These are phyloP conservation scores for Pristis pectinata DNA, from an alignment of 2,797 vertebrate genomes.

Conservation along the genomic window DNA sequence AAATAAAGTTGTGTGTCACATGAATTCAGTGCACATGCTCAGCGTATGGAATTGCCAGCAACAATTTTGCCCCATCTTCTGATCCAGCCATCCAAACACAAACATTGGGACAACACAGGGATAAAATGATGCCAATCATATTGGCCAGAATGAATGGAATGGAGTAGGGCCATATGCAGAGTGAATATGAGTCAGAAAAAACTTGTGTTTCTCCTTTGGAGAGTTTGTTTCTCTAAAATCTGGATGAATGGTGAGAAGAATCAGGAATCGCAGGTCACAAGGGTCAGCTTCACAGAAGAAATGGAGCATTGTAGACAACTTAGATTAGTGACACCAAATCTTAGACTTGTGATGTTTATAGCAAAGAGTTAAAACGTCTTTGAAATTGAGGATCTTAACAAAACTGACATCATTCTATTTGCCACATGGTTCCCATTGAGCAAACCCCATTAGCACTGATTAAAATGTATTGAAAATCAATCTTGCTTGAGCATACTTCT, in stretches of 20 bases:
- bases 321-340: neutral
- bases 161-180: neutral
- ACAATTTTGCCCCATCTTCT: too few relatives aligned
- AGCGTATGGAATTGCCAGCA: too few relatives aligned
- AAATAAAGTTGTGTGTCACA: too few relatives aligned
- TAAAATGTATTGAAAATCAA: slow-evolving; percentile 18
- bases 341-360: neutral
- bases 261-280: neutral
- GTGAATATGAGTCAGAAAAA: neutral
- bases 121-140: neutral
- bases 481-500: neutral
- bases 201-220: neutral
- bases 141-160: neutral
- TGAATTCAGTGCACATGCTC: too few relatives aligned
- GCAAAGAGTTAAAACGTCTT: neutral
- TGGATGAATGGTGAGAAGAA: neutral
- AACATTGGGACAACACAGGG: neutral
- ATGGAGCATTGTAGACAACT: neutral
- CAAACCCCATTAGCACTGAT: neutral
- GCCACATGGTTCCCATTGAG: neutral
- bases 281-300: neutral
- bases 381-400: neutral
- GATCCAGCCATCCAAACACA: too few relatives aligned
- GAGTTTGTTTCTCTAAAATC: neutral
- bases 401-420: neutral